Evolutionary conservation across 2,888 invertebrate genomes (phyloP), one percentile per base, ranked within the genome.

Genomic region (Eudemis profundana): DNA sequence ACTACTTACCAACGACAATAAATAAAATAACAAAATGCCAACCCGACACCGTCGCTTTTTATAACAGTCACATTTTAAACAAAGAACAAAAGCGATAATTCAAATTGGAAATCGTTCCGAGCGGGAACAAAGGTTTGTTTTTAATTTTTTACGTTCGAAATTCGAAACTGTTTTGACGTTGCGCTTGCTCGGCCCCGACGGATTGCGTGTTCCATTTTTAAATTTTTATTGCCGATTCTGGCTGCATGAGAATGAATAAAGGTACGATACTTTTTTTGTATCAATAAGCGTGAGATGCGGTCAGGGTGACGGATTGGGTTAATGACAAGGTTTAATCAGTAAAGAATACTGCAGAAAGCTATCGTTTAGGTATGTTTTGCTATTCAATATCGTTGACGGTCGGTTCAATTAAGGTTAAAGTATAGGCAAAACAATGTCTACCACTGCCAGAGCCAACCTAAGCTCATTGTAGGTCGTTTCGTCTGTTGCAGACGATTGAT

Each of bases 111-210:
- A 67, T 71, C 63, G 68, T 63, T 68, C 38, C 56, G 61, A 49
- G 53, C 56, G 40, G 46, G 66, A 73, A 72, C 72, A 73, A 73
- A 68, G 66, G 67, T 67, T 57, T 71, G 70, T 69, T 73, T 72
- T 73, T 68, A 68, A 67, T 68, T 67, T 71, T 69, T 70, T 67
- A 69, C 69, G 69, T 74, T 71, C 69, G 70, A 69, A 72, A 72
- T 69, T 47, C 59, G 71, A 74, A 66, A 72, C 72, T 74, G 74
- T 74, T 72, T 68, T 72, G 73, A 71, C 73, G 71, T 72, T 57
- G 69, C 66, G 61, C 64, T 61, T 40, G 69, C 56, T 63, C 63
- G 69, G 66, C 38, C 66, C 63, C 68, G 66, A 68, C 70, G 70
- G 67, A 70, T 56, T 33, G 67, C 57, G 70, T 65, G 66, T 70